Conservation (phyloP, 2,888 invertebrate genomes). For the Apotomis turbidana region DNA sequence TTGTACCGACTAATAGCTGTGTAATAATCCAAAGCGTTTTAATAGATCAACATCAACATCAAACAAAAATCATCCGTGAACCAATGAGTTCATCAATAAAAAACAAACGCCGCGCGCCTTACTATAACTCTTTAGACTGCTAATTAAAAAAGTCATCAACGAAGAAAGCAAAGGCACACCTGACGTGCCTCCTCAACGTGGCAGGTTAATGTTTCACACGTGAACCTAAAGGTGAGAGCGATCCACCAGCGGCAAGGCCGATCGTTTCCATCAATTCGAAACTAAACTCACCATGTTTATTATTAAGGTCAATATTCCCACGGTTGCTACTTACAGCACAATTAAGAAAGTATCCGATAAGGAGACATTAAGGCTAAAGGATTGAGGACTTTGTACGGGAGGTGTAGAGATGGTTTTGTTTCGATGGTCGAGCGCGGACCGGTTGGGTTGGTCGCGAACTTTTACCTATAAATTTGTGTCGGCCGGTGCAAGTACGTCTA, state of each 20-base stretch:
- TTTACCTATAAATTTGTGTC: conserved; percentile 84
- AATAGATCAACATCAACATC: conserved; percentile 52
- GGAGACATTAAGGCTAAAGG: conserved; percentile 53
- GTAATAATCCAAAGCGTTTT: conserved; percentile 39
- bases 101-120: conserved; percentile 69
- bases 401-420: conserved; percentile 63
- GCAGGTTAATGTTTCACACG: conserved; percentile 82
- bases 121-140: conserved; percentile 64
- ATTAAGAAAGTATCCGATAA: conserved; percentile 83
- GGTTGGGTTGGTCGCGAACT: conserved; percentile 82
- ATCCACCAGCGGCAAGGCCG: conserved; percentile 82
- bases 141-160: conserved; percentile 71
- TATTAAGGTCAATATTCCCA: conserved; percentile 75
- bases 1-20: conserved; percentile 25
- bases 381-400: conserved; percentile 61
- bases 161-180: conserved; percentile 63
- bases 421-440: conserved; percentile 58
- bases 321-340: conserved; percentile 67
- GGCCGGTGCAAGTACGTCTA: conserved; percentile 72
- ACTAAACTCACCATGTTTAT: conserved; percentile 60
- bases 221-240: conserved; percentile 81
- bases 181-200: conserved; percentile 68
- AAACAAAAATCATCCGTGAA: conserved; percentile 71
- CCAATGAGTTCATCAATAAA: conserved; percentile 65
- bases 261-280: conserved; percentile 66